phyloP scores from a whole-genome alignment of 2,113 vertebrate genomes.

The Mesocricetus auratus region DNA sequence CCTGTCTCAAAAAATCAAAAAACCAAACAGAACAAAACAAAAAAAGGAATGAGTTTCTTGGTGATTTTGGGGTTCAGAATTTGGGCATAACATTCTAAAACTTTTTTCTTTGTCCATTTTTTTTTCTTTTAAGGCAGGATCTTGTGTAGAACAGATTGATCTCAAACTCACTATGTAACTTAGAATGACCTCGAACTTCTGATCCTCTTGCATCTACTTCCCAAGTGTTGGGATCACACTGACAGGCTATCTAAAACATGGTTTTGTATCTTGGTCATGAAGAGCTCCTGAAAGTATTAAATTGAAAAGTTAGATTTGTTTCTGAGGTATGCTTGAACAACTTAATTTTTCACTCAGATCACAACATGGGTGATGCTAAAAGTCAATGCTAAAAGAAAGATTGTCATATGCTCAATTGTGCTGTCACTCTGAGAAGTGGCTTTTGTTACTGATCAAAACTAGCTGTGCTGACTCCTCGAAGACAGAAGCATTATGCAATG shows the following conservation, averaged over 20 bases:
- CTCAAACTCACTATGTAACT: neutral
- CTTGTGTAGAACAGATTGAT: neutral
- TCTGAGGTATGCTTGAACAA: conserved; percentile 17
- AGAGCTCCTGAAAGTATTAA: conserved; percentile 28
- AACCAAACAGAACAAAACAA: too few species aligned
- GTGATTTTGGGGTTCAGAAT: too few species aligned
- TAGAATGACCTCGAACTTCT: neutral
- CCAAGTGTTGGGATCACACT: neutral
- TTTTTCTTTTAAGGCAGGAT: neutral
- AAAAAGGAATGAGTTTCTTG: too few species aligned
- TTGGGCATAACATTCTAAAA: conserved; percentile 1
- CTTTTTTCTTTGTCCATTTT: neutral
- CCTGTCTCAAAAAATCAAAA: too few species aligned
- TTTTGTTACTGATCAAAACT: neutral
- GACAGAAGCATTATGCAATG: neutral
- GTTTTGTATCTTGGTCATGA: conserved; percentile 18
- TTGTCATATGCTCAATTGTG: conserved; percentile 8
- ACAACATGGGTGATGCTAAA: neutral
- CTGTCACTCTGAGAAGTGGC: conserved; percentile 77
- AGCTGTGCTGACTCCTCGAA: neutral
- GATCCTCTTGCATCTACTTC: neutral
- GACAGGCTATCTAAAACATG: conserved; percentile 13
- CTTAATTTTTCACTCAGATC: neutral
- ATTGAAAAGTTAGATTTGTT: conserved; percentile 49
- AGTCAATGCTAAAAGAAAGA: neutral